Base-by-base conservation (phyloP, 1,140 invertebrate species). In the Camponotus pennsylvanicus region DNA sequence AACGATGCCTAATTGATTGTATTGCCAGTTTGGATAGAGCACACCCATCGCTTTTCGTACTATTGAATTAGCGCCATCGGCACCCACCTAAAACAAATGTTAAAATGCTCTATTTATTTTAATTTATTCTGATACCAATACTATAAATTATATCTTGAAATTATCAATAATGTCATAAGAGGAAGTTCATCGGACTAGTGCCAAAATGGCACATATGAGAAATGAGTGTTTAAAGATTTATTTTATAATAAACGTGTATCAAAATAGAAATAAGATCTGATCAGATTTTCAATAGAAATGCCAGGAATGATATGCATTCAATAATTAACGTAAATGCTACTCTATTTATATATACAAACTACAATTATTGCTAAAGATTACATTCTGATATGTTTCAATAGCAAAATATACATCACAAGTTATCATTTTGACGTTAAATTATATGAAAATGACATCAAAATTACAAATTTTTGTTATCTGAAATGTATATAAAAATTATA, bases 1-100 rank as follows among this genome's bases (percentile, higher is more conserved):
- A 15, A 99, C 99, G 55, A 99, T 96, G 34, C 97, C 98, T 96
- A 97, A 97, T 93, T 99, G 98, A 84, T 98, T 96, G 92, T 99
- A 99, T 91, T 97, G 97, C 96, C 98, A 97, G 3, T 96, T 95
- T 0, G 98, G 91, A 87, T 98, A 98, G 85, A 98, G 96, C 13
- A 97, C 96, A 66, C 96, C 96, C 96, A 99, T 98, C 18, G 97
- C 95, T 89, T 97, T 95, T 9, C 99, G 96, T 13, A 99, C 98
- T 87, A 97, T 95, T 3, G 99, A 99, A 92, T 98, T 98, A 6
- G 96, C 97, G 0, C 99, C 99, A 96, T 99, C 99, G 49, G 99
- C 99, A 37, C 98, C 99, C 88, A 99, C 96, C 97, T 98, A 94
- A 75, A 96, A 82, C 42, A 40, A 52, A 52, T 11, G 27, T 59